Evolutionary conservation across 2,888 invertebrate species (phyloP), one percentile per base, ranked within the genome.

Genomic region (Anoncus sp.): DNA sequence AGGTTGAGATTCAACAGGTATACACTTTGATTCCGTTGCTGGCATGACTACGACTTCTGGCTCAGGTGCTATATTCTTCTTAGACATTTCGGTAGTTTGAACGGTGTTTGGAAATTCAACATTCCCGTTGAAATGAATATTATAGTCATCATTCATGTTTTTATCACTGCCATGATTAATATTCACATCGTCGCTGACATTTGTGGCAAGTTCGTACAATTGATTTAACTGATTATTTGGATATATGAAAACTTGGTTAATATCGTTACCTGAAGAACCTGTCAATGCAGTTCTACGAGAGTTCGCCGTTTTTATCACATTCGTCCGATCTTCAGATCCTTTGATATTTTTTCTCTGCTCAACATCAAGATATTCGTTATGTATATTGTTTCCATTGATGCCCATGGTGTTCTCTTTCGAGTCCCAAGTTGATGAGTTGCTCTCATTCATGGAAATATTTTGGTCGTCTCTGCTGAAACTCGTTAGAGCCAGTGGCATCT

Each of bases 1-100:
- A 85, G 85, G 82, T 85, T 80, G 81, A n/a, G 69, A 80, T 74
- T 85, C 84, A 85, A 84, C 85, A 81, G 84, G 84, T 85, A 79
- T 27, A 57, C 59, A 60, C 22, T 62, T 18, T 57, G 72, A 65
- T 59, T 40, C 67, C 53, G 47, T 38, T 73, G 59, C 22, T 63
- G 72, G 69, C 12, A 31, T 10, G 6, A 49, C n/a, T 16, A 38
- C 7, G n/a, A 16, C 35, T 35, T 49, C 27, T 43, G 57, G 31
- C n/a, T 22, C 31, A 59, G 59, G 20, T 57, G 27, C 24, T 27
- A 20, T 12, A 4, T n/a, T 38, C 18, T 31, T 62, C 14, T 67
- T 27, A 10, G 40, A 14, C 18, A n/a, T 43, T 45, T 12, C 1
- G 2, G 16, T 31, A 0, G 20, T n/a, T 47, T 43, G 16, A 22